Conservation (phyloP, 1,140 invertebrate genomes). For the Manduca sexta region DNA sequence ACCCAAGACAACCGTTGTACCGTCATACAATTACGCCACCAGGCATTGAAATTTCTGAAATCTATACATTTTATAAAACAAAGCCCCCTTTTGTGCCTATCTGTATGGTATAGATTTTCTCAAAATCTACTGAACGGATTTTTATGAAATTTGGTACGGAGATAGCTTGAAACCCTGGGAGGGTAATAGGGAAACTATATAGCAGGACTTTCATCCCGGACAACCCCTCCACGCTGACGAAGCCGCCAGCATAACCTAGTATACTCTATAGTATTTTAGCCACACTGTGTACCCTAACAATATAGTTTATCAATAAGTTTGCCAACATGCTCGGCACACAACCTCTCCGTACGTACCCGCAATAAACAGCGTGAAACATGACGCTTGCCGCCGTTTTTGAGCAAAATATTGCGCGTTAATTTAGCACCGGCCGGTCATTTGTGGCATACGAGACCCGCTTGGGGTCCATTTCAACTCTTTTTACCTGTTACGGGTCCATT, state of each 20-base stretch:
- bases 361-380: conserved; percentile 54
- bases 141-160: too few relatives aligned
- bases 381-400: conserved; percentile 63
- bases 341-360: conserved; percentile 28
- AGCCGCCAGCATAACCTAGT: background rate
- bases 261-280: background rate
- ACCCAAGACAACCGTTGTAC: too few relatives aligned
- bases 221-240: too few relatives aligned
- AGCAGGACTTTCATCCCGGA: too few relatives aligned
- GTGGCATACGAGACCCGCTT: conserved; percentile 36
- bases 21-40: too few relatives aligned
- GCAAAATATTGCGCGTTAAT: conserved; percentile 70
- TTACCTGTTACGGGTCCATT: conserved; percentile 32
- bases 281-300: background rate
- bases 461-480: conserved; percentile 35
- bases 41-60: too few relatives aligned
- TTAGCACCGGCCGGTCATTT: conserved; percentile 57
- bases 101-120: background rate
- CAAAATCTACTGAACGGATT: too few relatives aligned
- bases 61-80: too few relatives aligned
- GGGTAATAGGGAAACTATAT: too few relatives aligned
- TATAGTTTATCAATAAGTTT: background rate
- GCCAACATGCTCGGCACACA: conserved; percentile 9
- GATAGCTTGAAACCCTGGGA: too few relatives aligned
- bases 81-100: too few relatives aligned